Conservation (phyloP, 1,140 invertebrate species). For the Teleopsis dalmanni region DNA sequence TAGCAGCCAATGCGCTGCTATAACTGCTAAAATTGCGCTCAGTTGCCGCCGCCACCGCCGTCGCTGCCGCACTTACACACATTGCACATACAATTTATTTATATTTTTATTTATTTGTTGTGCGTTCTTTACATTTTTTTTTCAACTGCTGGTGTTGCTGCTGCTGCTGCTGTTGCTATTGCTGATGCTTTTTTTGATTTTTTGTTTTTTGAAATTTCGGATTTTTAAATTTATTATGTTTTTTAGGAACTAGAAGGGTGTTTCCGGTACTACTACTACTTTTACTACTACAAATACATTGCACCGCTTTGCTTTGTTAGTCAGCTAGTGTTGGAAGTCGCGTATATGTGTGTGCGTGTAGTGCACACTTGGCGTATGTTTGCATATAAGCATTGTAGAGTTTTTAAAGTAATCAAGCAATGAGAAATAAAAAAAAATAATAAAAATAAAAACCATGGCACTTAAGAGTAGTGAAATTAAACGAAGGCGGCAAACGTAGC, state of each 20-base stretch:
- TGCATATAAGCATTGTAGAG: neutral
- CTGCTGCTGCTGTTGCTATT: neutral
- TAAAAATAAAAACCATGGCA: neutral
- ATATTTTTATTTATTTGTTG: constrained; percentile 9
- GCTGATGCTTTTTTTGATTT: constrained; percentile 6
- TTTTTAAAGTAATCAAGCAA: neutral
- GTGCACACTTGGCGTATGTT: constrained; percentile 7
- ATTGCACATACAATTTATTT: neutral
- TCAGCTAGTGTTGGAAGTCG: neutral
- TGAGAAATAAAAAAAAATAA: neutral
- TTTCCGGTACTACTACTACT: constrained; percentile 2
- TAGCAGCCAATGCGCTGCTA: no score
- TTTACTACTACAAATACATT: neutral
- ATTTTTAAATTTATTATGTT: constrained; percentile 13
- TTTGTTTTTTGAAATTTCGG: constrained; percentile 13
- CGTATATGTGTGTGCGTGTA: no score
- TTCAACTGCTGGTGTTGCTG: constrained; percentile 1
- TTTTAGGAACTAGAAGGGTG: constrained; percentile 18
- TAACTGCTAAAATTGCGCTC: no score
- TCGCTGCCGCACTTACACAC: neutral
- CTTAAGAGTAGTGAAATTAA: no score
- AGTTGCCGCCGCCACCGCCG: no score
- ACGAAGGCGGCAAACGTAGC: no score
- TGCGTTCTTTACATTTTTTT: neutral
- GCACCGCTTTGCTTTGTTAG: neutral